phyloP scores from a whole-genome alignment of 2,113 vertebrate genomes.

The Pipra filicauda region DNA sequence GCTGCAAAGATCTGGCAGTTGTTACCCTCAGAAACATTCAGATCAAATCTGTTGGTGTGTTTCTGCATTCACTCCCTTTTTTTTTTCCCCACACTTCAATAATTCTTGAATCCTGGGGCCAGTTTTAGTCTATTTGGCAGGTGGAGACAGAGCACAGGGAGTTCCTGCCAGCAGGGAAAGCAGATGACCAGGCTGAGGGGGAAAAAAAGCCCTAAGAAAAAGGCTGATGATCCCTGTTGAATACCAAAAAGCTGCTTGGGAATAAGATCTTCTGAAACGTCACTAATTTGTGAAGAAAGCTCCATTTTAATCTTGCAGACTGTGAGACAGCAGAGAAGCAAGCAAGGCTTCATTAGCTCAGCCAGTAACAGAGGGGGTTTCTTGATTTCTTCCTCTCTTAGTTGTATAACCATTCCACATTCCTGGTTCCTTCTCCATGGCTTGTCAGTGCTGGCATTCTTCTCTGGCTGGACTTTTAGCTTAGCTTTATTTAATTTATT shows the following conservation, averaged over 20 bases:
- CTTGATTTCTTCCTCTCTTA: not conserved
- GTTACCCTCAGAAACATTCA: not conserved
- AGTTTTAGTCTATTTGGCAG: not conserved
- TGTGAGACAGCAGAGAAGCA: not conserved
- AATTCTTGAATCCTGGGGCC: not conserved
- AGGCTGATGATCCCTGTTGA: not conserved
- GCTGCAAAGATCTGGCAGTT: not conserved
- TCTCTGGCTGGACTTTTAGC: not conserved
- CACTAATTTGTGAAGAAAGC: conserved; percentile 2
- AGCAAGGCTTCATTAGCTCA: not conserved
- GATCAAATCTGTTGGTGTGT: not conserved
- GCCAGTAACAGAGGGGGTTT: not conserved
- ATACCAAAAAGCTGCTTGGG: not conserved
- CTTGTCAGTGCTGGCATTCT: not conserved
- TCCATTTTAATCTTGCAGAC: not conserved
- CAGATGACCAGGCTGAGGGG: not conserved
- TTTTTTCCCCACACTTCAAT: not conserved
- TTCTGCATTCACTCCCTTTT: not conserved
- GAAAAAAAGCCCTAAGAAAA: not conserved
- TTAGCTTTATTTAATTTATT: not conserved
- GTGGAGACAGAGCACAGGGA: not conserved
- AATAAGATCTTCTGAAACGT: not conserved
- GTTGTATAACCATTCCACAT: not conserved
- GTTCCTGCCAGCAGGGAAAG: not conserved
- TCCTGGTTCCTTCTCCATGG: not conserved